Base-by-base conservation (phyloP, 2,113 vertebrate genomes). In the Uropsilus gracilis region DNA sequence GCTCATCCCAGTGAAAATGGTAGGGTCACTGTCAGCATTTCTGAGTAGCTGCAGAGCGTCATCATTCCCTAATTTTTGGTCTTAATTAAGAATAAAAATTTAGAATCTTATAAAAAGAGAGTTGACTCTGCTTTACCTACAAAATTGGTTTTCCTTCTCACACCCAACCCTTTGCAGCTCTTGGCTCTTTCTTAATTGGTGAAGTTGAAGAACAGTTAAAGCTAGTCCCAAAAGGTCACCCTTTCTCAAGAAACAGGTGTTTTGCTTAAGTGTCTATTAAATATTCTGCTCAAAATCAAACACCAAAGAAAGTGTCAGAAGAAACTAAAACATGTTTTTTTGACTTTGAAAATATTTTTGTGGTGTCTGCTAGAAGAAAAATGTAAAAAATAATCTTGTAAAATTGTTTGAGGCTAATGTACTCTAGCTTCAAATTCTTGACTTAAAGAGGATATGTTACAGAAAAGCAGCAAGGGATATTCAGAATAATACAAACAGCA, bases 181-280 rank as follows among this genome's bases (percentile, higher is more conserved):
- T 26, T 22, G 8, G 57, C 26, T 90, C 0, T 77, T 55, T 37
- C 22, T 39, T 46, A 46, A 14, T 69, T 63, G 22, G 18, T 59
- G 63, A 68, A 73, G 18, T 24, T 28, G 32, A 83, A 14, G 30
- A 57, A 80, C 68, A 75, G 44, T 39, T 6, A 13, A 0, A 61
- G 30, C 48, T 9, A 3, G 3, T 16, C 86, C 37, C n/a, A 30
- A 50, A 90, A 57, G 68, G 88, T 30, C 7, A 86, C 10, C 2
- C 4, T 80, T 71, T 73, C 55, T 46, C 28, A 83, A 68, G 57
- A 71, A 94, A 94, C 55, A 28, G 28, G 37, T 37, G 22, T 53
- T 76, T 77, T 69, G 6, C 59, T 94, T 32, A 78, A 37, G 13
- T 63, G 24, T 88, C 92, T 85, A 95, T 94, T 85, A 95, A 90